phyloP scores from a whole-genome alignment of 2,888 invertebrate genomes.

The Formica aserva region DNA sequence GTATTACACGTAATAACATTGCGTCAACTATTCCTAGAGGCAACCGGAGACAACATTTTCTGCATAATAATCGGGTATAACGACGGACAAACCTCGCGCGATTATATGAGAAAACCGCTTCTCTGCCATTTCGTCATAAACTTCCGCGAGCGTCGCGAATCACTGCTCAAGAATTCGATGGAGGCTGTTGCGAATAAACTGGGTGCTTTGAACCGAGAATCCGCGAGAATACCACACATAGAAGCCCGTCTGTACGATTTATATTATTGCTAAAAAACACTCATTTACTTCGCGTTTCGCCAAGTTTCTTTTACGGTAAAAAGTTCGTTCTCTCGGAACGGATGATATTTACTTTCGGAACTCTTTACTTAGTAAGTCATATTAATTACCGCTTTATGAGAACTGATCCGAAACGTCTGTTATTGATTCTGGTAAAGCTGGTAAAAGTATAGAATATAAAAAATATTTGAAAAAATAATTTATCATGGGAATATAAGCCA shows the following conservation, averaged over 20 bases:
- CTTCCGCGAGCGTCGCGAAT: conserved; percentile 67
- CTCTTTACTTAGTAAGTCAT: not conserved
- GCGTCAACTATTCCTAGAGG: not conserved
- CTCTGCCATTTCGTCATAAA: conserved; percentile 65
- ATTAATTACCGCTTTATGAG: not conserved
- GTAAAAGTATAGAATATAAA: not conserved
- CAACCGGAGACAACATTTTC: conserved; percentile 25
- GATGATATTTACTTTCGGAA: not conserved
- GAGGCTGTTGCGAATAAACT: conserved; percentile 40
- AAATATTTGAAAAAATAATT: not conserved
- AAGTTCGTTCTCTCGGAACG: not conserved
- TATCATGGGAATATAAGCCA: not conserved
- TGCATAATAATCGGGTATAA: conserved; percentile 28
- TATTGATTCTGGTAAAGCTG: not conserved
- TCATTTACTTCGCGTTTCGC: conserved; percentile 15
- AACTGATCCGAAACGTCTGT: not conserved
- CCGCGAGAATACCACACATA: not conserved
- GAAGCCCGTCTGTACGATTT: conserved; percentile 1
- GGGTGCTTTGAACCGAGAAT: conserved; percentile 36
- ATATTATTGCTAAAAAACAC: not conserved
- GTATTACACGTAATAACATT: not conserved
- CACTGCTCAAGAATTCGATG: conserved; percentile 67
- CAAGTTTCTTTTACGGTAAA: not conserved
- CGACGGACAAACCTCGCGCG: conserved; percentile 28
- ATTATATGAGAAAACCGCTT: conserved; percentile 53